phyloP scores from a whole-genome alignment of 2,797 vertebrate genomes.

The Protosalanx chinensis region DNA sequence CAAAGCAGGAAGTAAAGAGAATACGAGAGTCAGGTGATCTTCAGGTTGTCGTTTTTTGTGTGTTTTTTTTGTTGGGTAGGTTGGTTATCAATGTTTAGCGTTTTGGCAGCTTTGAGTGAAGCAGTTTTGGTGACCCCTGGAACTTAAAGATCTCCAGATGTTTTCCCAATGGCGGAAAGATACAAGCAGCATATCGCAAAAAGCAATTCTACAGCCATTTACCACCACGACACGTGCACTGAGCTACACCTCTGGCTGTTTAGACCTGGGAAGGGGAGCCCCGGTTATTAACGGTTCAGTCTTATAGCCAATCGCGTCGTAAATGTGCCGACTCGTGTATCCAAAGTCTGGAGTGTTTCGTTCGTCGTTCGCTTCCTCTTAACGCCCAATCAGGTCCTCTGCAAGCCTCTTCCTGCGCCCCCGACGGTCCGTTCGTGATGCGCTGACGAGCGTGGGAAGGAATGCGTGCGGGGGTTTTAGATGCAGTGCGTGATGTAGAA shows the following conservation, averaged over 20 bases:
- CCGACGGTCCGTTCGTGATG: background rate
- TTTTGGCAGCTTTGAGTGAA: slow-evolving; percentile 61
- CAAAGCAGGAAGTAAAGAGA: slow-evolving; percentile 46
- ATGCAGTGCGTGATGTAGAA: slow-evolving; percentile 87
- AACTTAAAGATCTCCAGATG: slow-evolving; percentile 9
- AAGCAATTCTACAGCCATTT: background rate
- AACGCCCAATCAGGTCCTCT: background rate
- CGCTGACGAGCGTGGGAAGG: background rate
- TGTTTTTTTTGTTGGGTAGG: slow-evolving; percentile 45
- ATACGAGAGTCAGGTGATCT: background rate
- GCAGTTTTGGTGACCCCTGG: slow-evolving; percentile 59
- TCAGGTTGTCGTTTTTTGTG: background rate
- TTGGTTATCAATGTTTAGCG: slow-evolving; percentile 45
- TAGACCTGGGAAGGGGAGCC: background rate
- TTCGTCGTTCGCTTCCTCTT: background rate
- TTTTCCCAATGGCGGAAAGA: slow-evolving; percentile 13
- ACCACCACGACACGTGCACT: background rate
- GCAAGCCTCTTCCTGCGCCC: slow-evolving; percentile 11
- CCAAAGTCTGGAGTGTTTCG: background rate
- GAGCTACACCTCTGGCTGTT: background rate
- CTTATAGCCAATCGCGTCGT: slow-evolving; percentile 9
- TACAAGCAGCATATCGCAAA: background rate
- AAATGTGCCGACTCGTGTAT: background rate
- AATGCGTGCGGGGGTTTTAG: slow-evolving; percentile 33
- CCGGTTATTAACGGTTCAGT: background rate